A percentile compares a stretch with the other conserved stretches of the same genome.
Evolutionary conservation across 1,140 invertebrate species (phyloP).

Genomic region (Eufriesea mexicana): DNA sequence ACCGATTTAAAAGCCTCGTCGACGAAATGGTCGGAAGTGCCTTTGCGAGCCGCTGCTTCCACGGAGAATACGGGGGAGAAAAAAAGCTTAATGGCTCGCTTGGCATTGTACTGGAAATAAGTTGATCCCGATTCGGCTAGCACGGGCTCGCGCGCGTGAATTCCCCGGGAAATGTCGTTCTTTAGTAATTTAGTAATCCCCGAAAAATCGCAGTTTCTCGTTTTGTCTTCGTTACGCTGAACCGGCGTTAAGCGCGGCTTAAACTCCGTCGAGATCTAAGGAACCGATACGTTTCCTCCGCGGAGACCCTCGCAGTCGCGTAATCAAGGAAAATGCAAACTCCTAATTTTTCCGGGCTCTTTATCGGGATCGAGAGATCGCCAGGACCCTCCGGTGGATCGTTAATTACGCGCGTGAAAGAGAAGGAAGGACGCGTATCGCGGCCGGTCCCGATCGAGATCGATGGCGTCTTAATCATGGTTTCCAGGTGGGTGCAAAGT

Average conservation of each 20-base stretch:
- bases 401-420: constrained; percentile 14
- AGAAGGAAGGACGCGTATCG: neutral
- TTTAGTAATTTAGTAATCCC: constrained; percentile 37
- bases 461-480: constrained; percentile 28
- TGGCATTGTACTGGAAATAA: constrained; percentile 37
- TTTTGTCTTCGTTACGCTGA: constrained; percentile 44
- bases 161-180: neutral
- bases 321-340: constrained; percentile 46
- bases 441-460: neutral
- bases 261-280: constrained; percentile 1
- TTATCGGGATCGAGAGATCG: neutral
- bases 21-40: constrained; percentile 4
- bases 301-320: neutral
- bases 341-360: constrained; percentile 24
- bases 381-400: neutral
- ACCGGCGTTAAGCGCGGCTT: constrained; percentile 30
- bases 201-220: constrained; percentile 31
- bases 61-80: constrained; percentile 3
- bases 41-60: neutral
- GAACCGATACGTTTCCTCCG: constrained; percentile 17
- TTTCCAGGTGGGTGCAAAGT: neutral
- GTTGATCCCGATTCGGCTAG: constrained; percentile 27
- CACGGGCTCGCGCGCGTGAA: no score
- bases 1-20: constrained; percentile 47
- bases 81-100: constrained; percentile 1